Base-by-base conservation (phyloP, 2,797 vertebrate genomes). In the Kryptolebias ocellatus region DNA sequence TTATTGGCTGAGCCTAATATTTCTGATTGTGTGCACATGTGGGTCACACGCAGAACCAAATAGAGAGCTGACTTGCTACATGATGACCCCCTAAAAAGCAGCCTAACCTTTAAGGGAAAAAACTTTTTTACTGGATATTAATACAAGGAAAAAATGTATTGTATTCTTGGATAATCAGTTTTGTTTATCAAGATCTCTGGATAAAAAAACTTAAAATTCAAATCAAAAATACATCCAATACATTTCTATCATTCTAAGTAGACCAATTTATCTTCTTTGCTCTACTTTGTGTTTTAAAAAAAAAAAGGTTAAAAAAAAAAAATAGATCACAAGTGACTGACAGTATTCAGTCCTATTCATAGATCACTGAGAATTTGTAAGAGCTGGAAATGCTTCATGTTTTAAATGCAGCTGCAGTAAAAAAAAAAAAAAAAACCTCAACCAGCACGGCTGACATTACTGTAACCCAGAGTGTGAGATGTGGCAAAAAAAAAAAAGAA, bases 261-360 rank as follows among this genome's bases (percentile, higher is more conserved):
- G 2, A 67, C 42, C 44, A 61, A 53, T 57, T 31, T 78, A 60
- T 54, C 20, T 67, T 59, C 55, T 53, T 57, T 53, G 76, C 53
- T 74, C 59, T 57, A 64, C 54, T 80, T 81, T 66, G 46, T 37
- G 53, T 9, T 52, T 56, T 69, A 9, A 72, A 82, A 80, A 89
- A 82, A 84, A 89, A 82, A 84, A 81, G 82, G 34, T 37, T 3
- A n/a, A 18, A 17, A 14, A 34, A 50, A 10, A 44, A 28, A 51
- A 45, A 53, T 34, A 34, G 14, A 11, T 42, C 14, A 34, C 44
- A 56, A 37, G 10, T 60, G 53, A 68, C 59, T 74, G 78, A 71
- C 55, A 51, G 34, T 31, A 60, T 44, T 72, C 51, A 17, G 4
- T 45, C 1, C 60, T 80, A 81, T 74, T 72, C 76, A 79, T 77